Base-by-base conservation (phyloP, 2,797 vertebrate genomes). In the Okamejei kenojei region DNA sequence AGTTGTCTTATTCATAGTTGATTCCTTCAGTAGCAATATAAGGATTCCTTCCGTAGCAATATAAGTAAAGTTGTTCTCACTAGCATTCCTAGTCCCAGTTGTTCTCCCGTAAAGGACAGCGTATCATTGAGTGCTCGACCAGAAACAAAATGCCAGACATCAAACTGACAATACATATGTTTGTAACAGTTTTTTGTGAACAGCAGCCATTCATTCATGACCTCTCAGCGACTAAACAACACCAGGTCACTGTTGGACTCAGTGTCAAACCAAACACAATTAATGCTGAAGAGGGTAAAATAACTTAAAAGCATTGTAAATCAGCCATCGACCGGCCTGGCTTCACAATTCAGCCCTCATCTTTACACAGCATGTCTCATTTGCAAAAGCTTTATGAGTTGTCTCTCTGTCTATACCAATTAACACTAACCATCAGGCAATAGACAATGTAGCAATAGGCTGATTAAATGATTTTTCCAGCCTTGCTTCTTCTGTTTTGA, bases 391-490 rank as follows among this genome's bases (percentile, higher is more conserved):
- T 84, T 54, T 11, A 82, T 82, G 80, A 82, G 15, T 82, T 82
- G 38, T 82, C 38, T 23, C 81, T 84, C 11, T 13, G 11, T 84
- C 81, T 23, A 84, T 84, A 84, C 81, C 54, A 84, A 84, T 84
- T 84, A 84, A 58, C 21, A 26, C 45, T 26, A 54, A 82, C 80
- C 45, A 82, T 58, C 81, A 84, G 54, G 54, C 81, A 84, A 84
- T 17, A 29, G 81, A 54, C 81, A 15, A 9, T n/a, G 45, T 29
- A 61, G n/a, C 81, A 61, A 84, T 32, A 15, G 45, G 80, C 23
- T 82, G 81, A 84, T 84, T 84, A 84, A 84, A 84, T 84, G 80
- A 82, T 54, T 58, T 82, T 21, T 82, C 80, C 54, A 21, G 54
- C 26, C 54, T 84, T 61, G 54, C 81, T 45, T 45, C 19, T 61